Evolutionary conservation across 2,113 vertebrate genomes (phyloP).

Genomic region (Phainopepla nitens): DNA sequence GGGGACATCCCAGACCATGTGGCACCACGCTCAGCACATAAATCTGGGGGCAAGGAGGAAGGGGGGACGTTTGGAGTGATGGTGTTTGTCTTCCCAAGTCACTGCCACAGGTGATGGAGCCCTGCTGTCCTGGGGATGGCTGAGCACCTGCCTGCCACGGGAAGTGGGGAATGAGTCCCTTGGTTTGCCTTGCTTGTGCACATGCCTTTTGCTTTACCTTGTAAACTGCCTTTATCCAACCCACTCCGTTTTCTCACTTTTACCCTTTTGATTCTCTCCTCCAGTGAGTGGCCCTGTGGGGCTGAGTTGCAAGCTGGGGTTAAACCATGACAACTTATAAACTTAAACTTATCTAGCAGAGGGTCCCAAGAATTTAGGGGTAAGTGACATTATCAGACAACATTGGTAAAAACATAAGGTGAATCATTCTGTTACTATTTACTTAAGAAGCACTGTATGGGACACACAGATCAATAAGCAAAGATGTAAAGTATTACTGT

Average conservation of each 20-base stretch:
- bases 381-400: not conserved
- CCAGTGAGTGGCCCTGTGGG: too few relatives aligned
- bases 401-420: not conserved
- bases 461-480: not conserved
- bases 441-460: not conserved
- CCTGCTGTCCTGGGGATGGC: not conserved
- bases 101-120: not conserved
- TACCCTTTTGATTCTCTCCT: not conserved
- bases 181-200: not conserved
- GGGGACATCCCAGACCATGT: not conserved
- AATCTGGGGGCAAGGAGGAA: not conserved
- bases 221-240: not conserved
- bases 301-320: not conserved
- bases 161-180: not conserved
- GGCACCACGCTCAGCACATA: not conserved
- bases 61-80: fast-evolving
- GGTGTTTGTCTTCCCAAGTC: not conserved
- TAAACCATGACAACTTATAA: not conserved
- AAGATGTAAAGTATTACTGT: not conserved
- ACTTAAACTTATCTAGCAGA: not conserved
- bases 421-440: not conserved
- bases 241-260: not conserved
- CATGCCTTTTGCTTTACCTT: not conserved
- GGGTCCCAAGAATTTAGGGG: not conserved
- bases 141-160: not conserved